Evolutionary conservation across 2,113 vertebrate species (phyloP), one percentile per base, ranked within the genome.

Genomic region (Scopus umbretta): DNA sequence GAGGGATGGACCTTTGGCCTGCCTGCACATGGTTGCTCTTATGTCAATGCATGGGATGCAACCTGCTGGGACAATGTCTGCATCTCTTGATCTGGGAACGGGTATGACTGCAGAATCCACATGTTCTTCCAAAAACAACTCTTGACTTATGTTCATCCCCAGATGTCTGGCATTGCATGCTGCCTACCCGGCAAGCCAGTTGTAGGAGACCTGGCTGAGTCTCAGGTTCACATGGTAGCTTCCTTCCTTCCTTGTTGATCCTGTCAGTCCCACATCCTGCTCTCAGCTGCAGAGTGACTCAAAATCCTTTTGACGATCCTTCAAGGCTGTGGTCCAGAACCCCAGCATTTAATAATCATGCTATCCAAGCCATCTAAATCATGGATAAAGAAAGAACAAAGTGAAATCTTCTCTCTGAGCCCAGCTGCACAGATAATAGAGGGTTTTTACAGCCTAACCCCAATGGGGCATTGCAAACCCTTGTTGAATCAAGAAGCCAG

Each of bases 341-440:
- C 59, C 81, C 34, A 88, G 66, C 36, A 42, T 42, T 42, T 42
- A 42, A 42, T 42, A 89, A 50, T 67, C 38, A 26, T 63, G n/a
- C 73, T 89, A 75, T 65, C 66, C 6, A 4, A 87, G 80, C 52
- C 42, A 61, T 80, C 82, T 78, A 89, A 95, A 93, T 71, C 23
- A 85, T 47, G 75, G 92, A 55, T 92, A 63, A 93, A 92, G 88
- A 86, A 95, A 88, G 79, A 96, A 93, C 88, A 96, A 96, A 90
- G 90, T 56, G 50, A 88, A 92, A 92, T 90, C 50, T 81, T 38
- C 47, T 85, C 85, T 95, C 94, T 84, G 75, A 93, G 92, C 42
- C 59, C 92, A 94, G 88, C 90, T 96, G 90, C 67, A 88, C n/a
- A 71, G 45, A 80, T 92, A 94, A 87, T 16, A 80, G 90, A 82